Evolutionary conservation across 2,888 invertebrate genomes (phyloP).

Genomic region (Podotricha telesiphe): DNA sequence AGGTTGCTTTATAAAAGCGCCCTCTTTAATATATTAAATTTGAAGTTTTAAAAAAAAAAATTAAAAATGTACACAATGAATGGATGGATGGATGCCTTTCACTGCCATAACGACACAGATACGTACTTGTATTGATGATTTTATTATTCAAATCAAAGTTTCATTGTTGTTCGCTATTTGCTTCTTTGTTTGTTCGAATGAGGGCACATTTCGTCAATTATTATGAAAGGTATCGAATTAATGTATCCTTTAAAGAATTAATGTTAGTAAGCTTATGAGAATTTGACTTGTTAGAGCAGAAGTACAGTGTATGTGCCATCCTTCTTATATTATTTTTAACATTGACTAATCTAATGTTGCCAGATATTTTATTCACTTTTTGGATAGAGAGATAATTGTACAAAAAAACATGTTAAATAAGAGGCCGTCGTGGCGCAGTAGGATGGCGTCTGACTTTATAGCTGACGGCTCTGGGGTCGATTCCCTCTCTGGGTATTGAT

Average conservation of each 20-base stretch:
- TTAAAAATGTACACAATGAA: constrained; percentile 12
- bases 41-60: background rate
- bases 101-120: constrained; percentile 2
- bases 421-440: too few relatives aligned
- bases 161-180: constrained; percentile 56
- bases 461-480: too few relatives aligned
- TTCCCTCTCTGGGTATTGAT: too few relatives aligned
- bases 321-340: background rate
- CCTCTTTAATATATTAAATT: too few relatives aligned
- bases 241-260: constrained; percentile 26
- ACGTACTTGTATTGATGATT: constrained; percentile 3
- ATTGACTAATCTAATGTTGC: background rate
- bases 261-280: background rate
- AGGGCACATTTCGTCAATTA: constrained; percentile 34
- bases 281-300: background rate
- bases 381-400: too few relatives aligned
- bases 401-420: too few relatives aligned
- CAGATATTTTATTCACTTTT: background rate
- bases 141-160: constrained; percentile 34
- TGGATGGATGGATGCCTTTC: constrained; percentile 25
- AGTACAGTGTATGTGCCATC: background rate
- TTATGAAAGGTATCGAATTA: constrained; percentile 16
- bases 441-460: too few relatives aligned
- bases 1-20: too few relatives aligned
- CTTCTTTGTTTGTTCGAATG: constrained; percentile 39